Evolutionary conservation across 2,113 vertebrate genomes (phyloP), one percentile per base, ranked within the genome.

Genomic region (Pontoporia blainvillei): DNA sequence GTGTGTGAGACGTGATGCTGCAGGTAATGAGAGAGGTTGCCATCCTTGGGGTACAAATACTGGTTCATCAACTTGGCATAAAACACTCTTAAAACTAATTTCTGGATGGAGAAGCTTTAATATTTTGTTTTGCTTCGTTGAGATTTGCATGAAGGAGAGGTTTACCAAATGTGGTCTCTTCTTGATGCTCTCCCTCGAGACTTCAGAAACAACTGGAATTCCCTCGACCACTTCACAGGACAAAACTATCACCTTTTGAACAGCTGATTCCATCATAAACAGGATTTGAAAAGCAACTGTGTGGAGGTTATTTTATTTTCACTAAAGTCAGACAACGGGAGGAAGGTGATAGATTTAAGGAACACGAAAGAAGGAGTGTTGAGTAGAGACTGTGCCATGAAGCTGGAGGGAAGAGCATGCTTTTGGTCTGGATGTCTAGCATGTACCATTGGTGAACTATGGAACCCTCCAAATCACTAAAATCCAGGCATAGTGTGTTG

Each of bases 131-230:
- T 82, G 54, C 18, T 57, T 57, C 6, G 34, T 23, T 76, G 27
- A 57, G 8, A 69, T 66, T 69, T 4, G 25, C 34, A 66, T 78
- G 62, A 91, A 81, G 61, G 39, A 3, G 36, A 75, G 17, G 0
- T 62, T 57, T 46, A 46, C 20, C 13, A 31, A 69, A 36, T 90
- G 85, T 61, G 21, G 8, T 78, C 41, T 54, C 1, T 18, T 54
- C 39, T 91, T 31, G 39, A 21, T 41, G 12, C 1, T 92, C n/a
- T 82, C 46, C 61, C 34, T 61, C 23, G 23, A 54, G 54, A 64
- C 21, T 79, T 89, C 29, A 69, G 64, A 88, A 91, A 67, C 62
- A 96, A 34, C 31, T 73, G 41, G 15, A 52, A 69, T 88, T 84
- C 83, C 44, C 41, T 91, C 25, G 34, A 13, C 27, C 61, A 69